These are phyloP conservation scores for Tachystola acroxantha DNA, from an alignment of 2,888 invertebrate genomes.

Conservation along the genomic window DNA sequence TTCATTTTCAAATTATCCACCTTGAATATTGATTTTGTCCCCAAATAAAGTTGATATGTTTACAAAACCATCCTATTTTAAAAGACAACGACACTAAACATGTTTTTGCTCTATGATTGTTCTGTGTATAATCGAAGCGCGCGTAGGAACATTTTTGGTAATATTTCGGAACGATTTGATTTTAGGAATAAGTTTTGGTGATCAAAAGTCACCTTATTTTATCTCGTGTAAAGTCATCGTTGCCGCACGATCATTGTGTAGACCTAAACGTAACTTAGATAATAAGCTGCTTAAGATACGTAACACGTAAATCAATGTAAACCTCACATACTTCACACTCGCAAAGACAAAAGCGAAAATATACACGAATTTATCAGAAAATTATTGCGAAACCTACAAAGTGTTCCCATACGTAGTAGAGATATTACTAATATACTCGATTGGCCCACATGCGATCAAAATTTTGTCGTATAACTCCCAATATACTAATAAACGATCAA, in stretches of 20 bases:
- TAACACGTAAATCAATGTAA: conserved; percentile 17
- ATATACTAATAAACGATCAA: conserved; percentile 38
- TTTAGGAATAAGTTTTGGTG: not conserved
- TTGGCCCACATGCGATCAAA: conserved; percentile 63
- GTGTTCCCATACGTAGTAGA: conserved; percentile 67
- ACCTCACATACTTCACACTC: conserved; percentile 29
- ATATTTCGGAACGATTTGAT: not conserved
- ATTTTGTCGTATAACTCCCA: conserved; percentile 44
- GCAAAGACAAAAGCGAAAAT: conserved; percentile 34
- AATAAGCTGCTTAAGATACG: conserved; percentile 17
- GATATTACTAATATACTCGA: conserved; percentile 64
- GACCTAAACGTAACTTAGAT: conserved; percentile 12
- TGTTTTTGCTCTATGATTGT: conserved; percentile 57
- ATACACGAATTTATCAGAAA: conserved; percentile 29
- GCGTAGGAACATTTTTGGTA: conserved; percentile 28
- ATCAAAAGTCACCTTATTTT: not conserved
- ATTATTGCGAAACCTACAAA: conserved; percentile 58
- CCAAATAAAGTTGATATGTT: conserved; percentile 60
- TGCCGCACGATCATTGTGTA: conserved; percentile 1
- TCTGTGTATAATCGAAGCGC: conserved; percentile 24
- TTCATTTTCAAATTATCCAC: conserved; percentile 9
- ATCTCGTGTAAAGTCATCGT: not conserved
- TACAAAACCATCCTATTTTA: conserved; percentile 43
- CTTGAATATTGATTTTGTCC: conserved; percentile 22
- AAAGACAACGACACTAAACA: conserved; percentile 18